These are phyloP conservation scores for Melolontha melolontha DNA, from an alignment of 2,888 invertebrate genomes.

Conservation along the genomic window DNA sequence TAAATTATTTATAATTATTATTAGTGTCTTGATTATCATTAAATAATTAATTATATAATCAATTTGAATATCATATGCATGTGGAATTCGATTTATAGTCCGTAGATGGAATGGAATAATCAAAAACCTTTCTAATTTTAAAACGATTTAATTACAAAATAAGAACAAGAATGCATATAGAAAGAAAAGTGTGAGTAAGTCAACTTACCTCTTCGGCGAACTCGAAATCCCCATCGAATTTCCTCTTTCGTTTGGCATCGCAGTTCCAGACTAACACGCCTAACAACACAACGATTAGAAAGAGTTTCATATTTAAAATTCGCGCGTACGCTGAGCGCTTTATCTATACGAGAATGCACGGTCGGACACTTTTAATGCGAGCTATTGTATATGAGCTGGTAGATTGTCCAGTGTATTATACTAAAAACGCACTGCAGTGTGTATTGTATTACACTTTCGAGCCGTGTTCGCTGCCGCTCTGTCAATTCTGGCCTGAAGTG, in stretches of 20 bases:
- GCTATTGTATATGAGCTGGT: slow-evolving; percentile 9
- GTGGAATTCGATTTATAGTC: too few species aligned
- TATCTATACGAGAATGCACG: background rate
- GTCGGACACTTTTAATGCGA: slow-evolving; percentile 40
- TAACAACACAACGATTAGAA: slow-evolving; percentile 63
- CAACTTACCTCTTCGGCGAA: slow-evolving; percentile 80
- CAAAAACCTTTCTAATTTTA: too few species aligned
- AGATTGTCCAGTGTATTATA: slow-evolving; percentile 1
- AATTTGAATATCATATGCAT: too few species aligned
- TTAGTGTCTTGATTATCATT: too few species aligned
- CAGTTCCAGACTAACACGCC: slow-evolving; percentile 61
- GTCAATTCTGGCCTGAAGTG: slow-evolving; percentile 2
- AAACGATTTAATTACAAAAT: too few species aligned
- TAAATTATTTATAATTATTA: too few species aligned
- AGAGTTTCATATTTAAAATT: slow-evolving; percentile 61
- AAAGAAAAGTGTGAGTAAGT: too few species aligned
- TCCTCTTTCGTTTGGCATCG: slow-evolving; percentile 74
- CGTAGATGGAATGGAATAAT: too few species aligned
- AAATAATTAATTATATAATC: too few species aligned
- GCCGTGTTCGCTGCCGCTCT: slow-evolving; percentile 4
- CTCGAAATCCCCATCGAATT: slow-evolving; percentile 83
- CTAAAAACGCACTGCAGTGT: background rate
- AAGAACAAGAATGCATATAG: too few species aligned
- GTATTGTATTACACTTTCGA: background rate
- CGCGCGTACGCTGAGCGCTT: background rate